Base-by-base conservation (phyloP, 2,797 vertebrate species). In the Hypotaenidia okinawae region DNA sequence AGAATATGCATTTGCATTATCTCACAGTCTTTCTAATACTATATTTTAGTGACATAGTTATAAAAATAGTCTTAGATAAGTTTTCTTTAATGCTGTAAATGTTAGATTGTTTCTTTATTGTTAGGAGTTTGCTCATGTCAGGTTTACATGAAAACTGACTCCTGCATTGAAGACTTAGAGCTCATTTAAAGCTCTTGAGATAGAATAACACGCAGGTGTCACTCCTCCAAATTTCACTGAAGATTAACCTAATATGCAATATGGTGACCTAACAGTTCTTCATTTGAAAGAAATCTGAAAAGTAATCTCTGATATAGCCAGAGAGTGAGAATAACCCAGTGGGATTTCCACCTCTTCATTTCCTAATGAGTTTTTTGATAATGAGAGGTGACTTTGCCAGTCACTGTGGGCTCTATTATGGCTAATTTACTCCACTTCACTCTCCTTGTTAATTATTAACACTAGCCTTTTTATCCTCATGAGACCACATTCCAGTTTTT, bases 341-440 rank as follows among this genome's bases (percentile, higher is more conserved):
- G 97, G 98, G 98, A 98, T 97, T 98, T 98, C 98, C 96, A 98
- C 97, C 97, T 98, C 97, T 98, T 98, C 97, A 98, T 98, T 98
- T 98, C 97, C 97, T 98, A 98, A 98, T 98, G 97, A 98, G 98
- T 96, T 98, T 98, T 98, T 98, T 97, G 97, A 98, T 98, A 98
- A 98, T 98, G 98, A 98, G 98, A 98, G 98, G 97, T 98, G 97
- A 98, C 98, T 98, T 97, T 98, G 97, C 96, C 97, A 98, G 98
- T 99, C 99, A 99, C 99, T 97, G 96, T 97, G 98, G 98, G 98
- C 98, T 98, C 98, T 98, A 99, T 99, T 99, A 99, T 97, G 97
- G 96, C 96, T 98, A 99, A 98, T 99, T 98, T 99, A 98, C 98
- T 99, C 98, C 97, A 98, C 98, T 98, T 98, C 98, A 97, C 98